A percentile compares a stretch with the other conserved stretches of the same genome.
Conservation (phyloP, 2,888 invertebrate genomes). For the Spilarctia lutea region DNA sequence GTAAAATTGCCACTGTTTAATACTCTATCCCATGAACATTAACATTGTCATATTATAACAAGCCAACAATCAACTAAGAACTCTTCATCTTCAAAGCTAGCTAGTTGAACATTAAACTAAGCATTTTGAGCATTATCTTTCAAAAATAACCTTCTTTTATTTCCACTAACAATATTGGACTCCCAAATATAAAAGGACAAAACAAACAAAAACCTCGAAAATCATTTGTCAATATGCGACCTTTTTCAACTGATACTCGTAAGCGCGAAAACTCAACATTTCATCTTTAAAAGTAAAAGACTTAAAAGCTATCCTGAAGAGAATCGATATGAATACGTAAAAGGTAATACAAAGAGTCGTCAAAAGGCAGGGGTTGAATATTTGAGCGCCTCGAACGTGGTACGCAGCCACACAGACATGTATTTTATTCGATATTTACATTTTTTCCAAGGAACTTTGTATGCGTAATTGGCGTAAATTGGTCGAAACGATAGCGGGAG, state of each 20-base stretch:
- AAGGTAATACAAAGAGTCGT: constrained; percentile 61
- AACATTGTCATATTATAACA: too few relatives aligned
- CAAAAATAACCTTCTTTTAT: constrained; percentile 1
- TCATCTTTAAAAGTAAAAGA: constrained; percentile 39
- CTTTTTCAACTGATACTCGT: constrained; percentile 11
- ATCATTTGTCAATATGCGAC: constrained; percentile 9
- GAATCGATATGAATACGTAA: constrained; percentile 52
- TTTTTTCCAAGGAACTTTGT: constrained; percentile 46
- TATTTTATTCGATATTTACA: constrained; percentile 58
- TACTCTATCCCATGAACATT: too few relatives aligned
- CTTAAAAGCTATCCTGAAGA: constrained; percentile 49
- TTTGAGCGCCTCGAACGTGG: constrained; percentile 58
- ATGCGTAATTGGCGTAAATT: constrained; percentile 65
- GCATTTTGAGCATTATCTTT: not conserved
- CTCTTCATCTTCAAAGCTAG: too few relatives aligned
- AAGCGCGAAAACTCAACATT: constrained; percentile 40
- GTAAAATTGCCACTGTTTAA: too few relatives aligned
- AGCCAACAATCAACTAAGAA: too few relatives aligned
- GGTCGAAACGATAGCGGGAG: constrained; percentile 50
- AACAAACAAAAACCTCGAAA: constrained; percentile 13
- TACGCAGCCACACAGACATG: constrained; percentile 43
- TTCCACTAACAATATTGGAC: constrained; percentile 5
- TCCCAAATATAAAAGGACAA: constrained; percentile 2
- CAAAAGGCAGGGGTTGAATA: constrained; percentile 65
- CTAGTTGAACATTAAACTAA: not conserved